A percentile compares a stretch with the other conserved stretches of the same genome.
Evolutionary conservation across 35 echinoderm and acorn worm species (phyloP).

Genomic region (Apostichopus californicus): DNA sequence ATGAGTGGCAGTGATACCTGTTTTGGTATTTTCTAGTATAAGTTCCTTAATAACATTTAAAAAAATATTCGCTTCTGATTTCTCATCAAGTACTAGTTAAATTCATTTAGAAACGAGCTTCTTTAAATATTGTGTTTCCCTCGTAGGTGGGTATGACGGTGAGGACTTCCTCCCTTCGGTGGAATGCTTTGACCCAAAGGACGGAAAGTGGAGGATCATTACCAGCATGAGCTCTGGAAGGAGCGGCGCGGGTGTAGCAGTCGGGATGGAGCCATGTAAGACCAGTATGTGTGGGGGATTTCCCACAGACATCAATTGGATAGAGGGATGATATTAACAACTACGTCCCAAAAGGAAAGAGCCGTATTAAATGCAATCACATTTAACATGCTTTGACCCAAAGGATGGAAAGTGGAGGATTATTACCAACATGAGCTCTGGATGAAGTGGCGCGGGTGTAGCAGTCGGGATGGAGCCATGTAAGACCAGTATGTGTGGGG

Average conservation of each 20-base stretch:
- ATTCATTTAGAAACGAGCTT: neutral
- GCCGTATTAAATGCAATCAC: no score
- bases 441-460: slow-evolving; percentile 90
- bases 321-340: neutral
- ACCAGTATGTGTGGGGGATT: slow-evolving; percentile 64
- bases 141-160: slow-evolving; percentile 95
- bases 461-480: slow-evolving; percentile 93
- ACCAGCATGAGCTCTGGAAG: slow-evolving; percentile 94
- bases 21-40: no score
- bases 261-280: slow-evolving; percentile 91
- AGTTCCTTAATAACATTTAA: no score
- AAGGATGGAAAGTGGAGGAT: no score
- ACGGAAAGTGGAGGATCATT: slow-evolving; percentile 66
- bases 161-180: slow-evolving; percentile 91
- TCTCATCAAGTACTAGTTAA: neutral
- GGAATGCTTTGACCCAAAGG: slow-evolving; percentile 87
- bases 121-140: neutral
- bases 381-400: no score
- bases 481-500: slow-evolving; percentile 68
- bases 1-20: no score
- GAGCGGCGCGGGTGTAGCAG: slow-evolving; percentile 87
- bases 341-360: no score
- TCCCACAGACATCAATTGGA: slow-evolving; percentile 14
- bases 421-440: slow-evolving; percentile 85
- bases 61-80: neutral